Conservation (phyloP, 2,797 vertebrate genomes). For the Eospalax fontanierii region DNA sequence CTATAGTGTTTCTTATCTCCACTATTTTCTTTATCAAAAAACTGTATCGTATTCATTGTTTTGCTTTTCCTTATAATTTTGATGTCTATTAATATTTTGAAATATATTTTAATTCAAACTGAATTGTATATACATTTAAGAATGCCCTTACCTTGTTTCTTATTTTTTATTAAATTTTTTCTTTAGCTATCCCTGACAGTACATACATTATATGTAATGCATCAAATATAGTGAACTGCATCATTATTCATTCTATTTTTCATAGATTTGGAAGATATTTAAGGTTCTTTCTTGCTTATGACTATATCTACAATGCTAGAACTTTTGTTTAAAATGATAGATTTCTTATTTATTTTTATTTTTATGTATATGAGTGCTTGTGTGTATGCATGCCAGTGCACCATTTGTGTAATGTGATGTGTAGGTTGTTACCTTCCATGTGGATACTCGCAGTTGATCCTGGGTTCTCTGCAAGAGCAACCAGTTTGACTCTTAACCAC, state of each 20-base stretch:
- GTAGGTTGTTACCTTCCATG: no score
- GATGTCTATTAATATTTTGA: background rate
- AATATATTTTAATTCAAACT: background rate
- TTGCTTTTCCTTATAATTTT: background rate
- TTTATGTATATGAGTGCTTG: no score
- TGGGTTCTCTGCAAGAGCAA: no score
- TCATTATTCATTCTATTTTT: background rate
- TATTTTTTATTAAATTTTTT: background rate
- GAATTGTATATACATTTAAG: no score
- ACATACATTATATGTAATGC: background rate
- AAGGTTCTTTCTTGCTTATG: background rate
- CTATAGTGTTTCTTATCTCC: background rate
- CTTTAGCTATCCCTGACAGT: background rate
- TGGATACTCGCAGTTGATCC: no score
- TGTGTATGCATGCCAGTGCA: no score
- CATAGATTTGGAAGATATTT: background rate
- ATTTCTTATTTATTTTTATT: background rate
- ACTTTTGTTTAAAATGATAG: background rate
- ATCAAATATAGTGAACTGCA: no score
- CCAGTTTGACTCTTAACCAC: no score
- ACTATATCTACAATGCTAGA: no score
- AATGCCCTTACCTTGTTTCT: background rate
- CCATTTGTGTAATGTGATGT: no score
- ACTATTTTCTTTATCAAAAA: background rate
- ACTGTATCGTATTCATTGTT: background rate